Evolutionary conservation across 1,140 invertebrate species (phyloP).

Genomic region (Wiebesia pumilae): DNA sequence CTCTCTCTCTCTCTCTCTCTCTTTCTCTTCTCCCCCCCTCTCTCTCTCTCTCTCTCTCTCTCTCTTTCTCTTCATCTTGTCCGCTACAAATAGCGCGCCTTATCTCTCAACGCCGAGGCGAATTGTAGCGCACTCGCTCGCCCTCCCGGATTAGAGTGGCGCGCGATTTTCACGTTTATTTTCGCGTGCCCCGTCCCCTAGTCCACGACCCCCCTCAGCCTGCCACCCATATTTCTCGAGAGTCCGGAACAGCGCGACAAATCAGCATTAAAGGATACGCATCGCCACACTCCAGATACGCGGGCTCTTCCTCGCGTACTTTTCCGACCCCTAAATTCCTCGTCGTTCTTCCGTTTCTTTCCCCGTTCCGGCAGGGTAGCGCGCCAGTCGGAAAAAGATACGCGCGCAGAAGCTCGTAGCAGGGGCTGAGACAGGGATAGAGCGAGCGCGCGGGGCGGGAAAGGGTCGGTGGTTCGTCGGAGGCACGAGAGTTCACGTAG

Average conservation of each 20-base stretch:
- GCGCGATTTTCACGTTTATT: background rate
- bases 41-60: background rate
- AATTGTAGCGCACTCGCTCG: background rate
- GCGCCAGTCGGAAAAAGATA: background rate
- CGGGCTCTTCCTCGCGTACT: background rate
- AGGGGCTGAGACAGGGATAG: background rate
- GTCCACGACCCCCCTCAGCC: background rate
- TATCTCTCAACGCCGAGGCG: background rate
- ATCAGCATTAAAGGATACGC: conserved; percentile 2
- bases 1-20: background rate
- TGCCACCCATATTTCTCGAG: background rate
- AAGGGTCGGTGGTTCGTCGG: background rate
- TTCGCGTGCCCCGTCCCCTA: background rate
- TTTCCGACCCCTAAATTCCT: background rate
- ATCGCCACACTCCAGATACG: background rate
- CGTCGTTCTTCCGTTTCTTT: background rate
- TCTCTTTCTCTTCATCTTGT: background rate
- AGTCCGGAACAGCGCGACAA: background rate
- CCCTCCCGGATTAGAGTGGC: no score
- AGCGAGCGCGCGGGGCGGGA: no score
- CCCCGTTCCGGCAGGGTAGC: background rate
- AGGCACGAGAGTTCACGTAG: background rate
- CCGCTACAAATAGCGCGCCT: conserved; percentile 15
- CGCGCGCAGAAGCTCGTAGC: background rate
- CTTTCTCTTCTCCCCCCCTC: background rate